Conservation (phyloP, 2,113 vertebrate species). For the Pristiophorus japonicus region DNA sequence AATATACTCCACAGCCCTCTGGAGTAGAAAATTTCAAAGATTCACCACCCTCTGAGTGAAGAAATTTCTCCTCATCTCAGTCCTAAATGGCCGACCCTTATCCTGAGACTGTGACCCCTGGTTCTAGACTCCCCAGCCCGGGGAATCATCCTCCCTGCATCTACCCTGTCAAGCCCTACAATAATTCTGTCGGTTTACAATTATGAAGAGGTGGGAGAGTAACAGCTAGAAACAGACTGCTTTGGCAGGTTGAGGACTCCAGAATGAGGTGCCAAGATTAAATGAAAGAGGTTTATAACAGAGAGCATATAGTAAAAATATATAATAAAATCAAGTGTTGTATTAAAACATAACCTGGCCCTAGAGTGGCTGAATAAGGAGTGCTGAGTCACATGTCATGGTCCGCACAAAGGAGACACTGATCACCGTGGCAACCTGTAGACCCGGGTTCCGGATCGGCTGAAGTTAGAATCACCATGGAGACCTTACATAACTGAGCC, state of each 20-base stretch:
- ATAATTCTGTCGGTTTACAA: no score
- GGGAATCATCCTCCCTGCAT: no score
- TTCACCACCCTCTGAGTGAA: no score
- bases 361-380: not conserved
- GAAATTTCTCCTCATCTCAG: no score
- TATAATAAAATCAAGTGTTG: not conserved
- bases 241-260: not conserved
- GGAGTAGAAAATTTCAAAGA: no score
- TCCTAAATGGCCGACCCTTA: no score
- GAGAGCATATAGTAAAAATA: not conserved
- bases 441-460: not conserved
- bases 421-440: not conserved
- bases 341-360: not conserved
- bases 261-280: not conserved
- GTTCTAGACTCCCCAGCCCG: no score
- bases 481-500: not conserved
- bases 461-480: not conserved
- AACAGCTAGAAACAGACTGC: not conserved
- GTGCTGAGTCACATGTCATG: not conserved
- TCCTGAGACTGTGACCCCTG: no score
- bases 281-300: not conserved
- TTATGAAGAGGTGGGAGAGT: no score
- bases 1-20: no score
- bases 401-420: not conserved
- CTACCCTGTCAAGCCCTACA: no score